Percentiles rank a stretch among this genome's conserved stretches.
These are phyloP conservation scores for Dolichotis patagonum DNA, from an alignment of 2,113 vertebrate genomes.

Conservation along the genomic window DNA sequence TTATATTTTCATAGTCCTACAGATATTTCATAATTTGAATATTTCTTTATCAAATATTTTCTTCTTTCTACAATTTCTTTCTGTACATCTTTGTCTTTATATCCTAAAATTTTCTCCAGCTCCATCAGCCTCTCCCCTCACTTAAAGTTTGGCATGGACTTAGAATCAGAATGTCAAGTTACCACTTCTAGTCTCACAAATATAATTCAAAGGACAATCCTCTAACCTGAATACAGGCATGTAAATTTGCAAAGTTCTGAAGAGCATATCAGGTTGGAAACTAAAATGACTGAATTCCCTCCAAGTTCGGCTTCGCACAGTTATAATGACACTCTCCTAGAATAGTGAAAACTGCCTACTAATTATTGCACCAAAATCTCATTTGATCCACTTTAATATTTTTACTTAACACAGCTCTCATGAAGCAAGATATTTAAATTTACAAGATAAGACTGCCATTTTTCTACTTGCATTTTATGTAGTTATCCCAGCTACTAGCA, in stretches of 20 bases:
- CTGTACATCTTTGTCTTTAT: not conserved
- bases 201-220: not conserved
- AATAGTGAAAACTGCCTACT: not conserved
- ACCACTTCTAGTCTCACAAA: not conserved
- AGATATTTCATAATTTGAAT: slow-evolving; percentile 12
- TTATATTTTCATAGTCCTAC: not conserved
- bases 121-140: not conserved
- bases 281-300: not conserved
- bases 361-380: not conserved
- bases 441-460: not conserved
- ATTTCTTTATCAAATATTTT: not conserved
- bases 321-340: not conserved
- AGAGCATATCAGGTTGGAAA: not conserved
- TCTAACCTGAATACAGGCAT: not conserved
- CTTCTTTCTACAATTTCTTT: not conserved
- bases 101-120: not conserved
- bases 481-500: not conserved
- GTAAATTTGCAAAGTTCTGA: not conserved
- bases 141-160: not conserved
- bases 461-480: not conserved
- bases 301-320: not conserved
- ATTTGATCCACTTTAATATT: not conserved
- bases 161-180: not conserved
- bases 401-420: not conserved
- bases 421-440: not conserved